Base-by-base conservation (phyloP, 1,140 invertebrate genomes). In the Bombus terrestris region DNA sequence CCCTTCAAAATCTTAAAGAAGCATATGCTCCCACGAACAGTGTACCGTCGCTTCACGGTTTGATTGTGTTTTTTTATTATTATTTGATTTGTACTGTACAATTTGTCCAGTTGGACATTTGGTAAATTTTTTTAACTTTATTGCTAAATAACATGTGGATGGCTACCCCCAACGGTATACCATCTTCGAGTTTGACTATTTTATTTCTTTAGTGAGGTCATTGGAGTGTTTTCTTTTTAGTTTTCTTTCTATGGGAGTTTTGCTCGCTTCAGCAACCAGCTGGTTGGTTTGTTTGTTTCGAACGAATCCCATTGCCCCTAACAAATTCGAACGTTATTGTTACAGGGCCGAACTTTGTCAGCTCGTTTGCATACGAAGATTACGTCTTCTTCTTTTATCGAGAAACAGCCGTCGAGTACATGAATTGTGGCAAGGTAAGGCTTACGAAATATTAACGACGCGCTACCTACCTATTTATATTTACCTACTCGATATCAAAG, bases 371-470 rank as follows among this genome's bases (percentile, higher is more conserved):
- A 81, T 97, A 98, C 92, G 98, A 97, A 68, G 98, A 99, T 91
- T 99, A 98, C 94, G 98, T 99, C 64, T 99, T 99, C 94, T 99
- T 99, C 96, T 99, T 99, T 96, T 99, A 99, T 94, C 97, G 98
- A 62, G 99, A 99, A 96, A 98, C 98, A 22, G 98, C 98, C 62
- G 98, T 99, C 28, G 99, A 99, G 95, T 98, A 97, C 94, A 98
- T 99, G 96, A 99, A 99, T 95, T 99, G 98, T 94, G 98, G 98
- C 94, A 99, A 98, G 96, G 97, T 98, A 94, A 95, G 94, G 6
- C 22, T n/a, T 28, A 28, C 13, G 9, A 53, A 18, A 25, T 15
- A 80, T 35, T 18, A 53, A 53, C 47, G 18, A 53, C 5, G 18
- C n/a, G 6, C 15, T 66, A 32, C 15, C 3, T 5, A 43, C 12